Conservation (phyloP, 2,888 invertebrate genomes). For the Tenthredo amoena region DNA sequence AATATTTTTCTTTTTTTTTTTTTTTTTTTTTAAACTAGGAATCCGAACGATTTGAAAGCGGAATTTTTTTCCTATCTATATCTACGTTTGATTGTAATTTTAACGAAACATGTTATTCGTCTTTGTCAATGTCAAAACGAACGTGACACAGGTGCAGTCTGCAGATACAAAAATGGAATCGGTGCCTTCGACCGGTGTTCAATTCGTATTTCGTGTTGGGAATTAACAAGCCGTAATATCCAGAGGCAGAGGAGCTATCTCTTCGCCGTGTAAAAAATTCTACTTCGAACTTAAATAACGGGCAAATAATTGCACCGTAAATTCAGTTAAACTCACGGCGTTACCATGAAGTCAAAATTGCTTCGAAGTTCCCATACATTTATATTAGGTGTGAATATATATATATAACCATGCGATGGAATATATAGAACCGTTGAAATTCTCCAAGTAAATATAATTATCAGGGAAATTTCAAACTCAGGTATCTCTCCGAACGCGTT, state of each 20-base stretch:
- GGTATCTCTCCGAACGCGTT: neutral
- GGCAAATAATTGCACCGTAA: slow-evolving; percentile 41
- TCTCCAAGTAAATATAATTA: neutral
- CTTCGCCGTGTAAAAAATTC: slow-evolving; percentile 18
- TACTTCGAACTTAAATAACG: slow-evolving; percentile 12
- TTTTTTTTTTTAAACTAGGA: no score
- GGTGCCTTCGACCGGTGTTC: neutral
- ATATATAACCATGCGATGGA: neutral
- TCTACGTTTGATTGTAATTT: neutral
- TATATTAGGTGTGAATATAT: neutral
- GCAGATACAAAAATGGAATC: slow-evolving; percentile 38
- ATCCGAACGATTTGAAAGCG: neutral
- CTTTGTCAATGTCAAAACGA: slow-evolving; percentile 43
- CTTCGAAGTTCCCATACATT: neutral
- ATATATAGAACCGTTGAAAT: slow-evolving; percentile 59
- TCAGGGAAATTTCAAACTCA: neutral
- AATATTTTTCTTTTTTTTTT: neutral
- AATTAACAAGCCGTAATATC: slow-evolving; percentile 45
- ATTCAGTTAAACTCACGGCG: slow-evolving; percentile 14
- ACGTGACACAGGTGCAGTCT: slow-evolving; percentile 46
- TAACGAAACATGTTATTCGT: neutral
- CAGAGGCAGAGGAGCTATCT: neutral
- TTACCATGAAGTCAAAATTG: neutral
- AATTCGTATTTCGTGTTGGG: slow-evolving; percentile 45
- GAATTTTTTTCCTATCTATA: neutral